Conservation (phyloP, 2,113 vertebrate species). For the Dicaeum eximium region DNA sequence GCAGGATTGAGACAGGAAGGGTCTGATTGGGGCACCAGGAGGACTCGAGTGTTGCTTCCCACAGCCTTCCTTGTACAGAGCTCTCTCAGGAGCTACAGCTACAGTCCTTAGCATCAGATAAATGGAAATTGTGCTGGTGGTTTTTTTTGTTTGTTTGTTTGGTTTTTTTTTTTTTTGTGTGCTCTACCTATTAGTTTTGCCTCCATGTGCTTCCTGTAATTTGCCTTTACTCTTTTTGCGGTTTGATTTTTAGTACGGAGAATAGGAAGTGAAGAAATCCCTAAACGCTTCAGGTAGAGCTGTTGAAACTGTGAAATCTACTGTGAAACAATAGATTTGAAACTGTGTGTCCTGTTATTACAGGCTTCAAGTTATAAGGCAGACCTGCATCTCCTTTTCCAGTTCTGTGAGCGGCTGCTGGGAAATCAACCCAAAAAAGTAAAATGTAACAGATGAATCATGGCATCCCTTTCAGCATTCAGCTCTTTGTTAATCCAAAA, state of each 20-base stretch:
- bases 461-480: neutral
- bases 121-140: neutral
- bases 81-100: neutral
- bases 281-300: neutral
- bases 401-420: neutral
- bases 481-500: neutral
- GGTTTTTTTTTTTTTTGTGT: neutral
- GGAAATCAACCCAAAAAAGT: neutral
- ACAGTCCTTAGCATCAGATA: neutral
- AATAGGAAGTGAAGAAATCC: neutral
- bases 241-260: neutral
- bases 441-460: neutral
- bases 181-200: neutral
- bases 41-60: neutral
- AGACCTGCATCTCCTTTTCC: neutral
- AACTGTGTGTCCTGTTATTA: neutral
- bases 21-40: rapidly evolving
- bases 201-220: rapidly evolving
- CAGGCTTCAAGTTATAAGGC: neutral
- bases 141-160: neutral
- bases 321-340: neutral
- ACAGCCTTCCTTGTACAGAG: neutral
- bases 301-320: no score
- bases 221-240: neutral
- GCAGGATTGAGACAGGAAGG: neutral